Conservation (phyloP, 2,113 vertebrate species). For the Elaphurus davidianus region DNA sequence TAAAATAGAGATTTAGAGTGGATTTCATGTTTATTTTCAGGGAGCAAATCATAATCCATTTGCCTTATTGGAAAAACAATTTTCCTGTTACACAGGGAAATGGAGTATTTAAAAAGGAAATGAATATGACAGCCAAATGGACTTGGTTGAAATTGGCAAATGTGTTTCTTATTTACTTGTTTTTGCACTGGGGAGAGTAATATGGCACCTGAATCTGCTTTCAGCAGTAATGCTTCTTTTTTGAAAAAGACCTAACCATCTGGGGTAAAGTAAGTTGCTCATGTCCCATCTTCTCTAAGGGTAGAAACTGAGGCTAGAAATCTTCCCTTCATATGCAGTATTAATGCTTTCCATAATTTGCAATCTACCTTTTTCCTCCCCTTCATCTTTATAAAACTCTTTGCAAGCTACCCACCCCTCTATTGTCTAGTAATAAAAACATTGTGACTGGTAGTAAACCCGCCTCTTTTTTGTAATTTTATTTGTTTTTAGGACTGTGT, state of each 20-base stretch:
- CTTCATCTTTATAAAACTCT: not conserved
- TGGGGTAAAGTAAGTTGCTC: not conserved
- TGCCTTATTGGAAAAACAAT: constrained; percentile 48
- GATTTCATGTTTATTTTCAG: constrained; percentile 50
- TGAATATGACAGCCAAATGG: constrained; percentile 33
- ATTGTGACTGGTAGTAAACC: not conserved
- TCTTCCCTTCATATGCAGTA: not conserved
- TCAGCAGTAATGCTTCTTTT: constrained; percentile 11
- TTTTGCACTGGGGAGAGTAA: constrained; percentile 19
- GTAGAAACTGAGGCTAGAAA: not conserved
- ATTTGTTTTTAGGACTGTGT: not conserved
- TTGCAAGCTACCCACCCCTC: not conserved
- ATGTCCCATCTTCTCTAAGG: not conserved
- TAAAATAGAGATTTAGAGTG: constrained; percentile 46
- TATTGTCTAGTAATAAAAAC: not conserved
- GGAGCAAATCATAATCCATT: constrained; percentile 55
- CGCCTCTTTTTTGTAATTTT: not conserved
- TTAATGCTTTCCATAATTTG: not conserved
- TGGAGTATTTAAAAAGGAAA: constrained; percentile 50
- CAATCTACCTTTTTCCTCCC: not conserved
- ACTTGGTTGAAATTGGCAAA: constrained; percentile 21
- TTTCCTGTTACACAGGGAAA: constrained; percentile 38
- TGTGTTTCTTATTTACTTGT: constrained; percentile 49
- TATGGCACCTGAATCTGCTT: not conserved
- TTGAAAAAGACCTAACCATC: not conserved